Evolutionary conservation across 2,797 vertebrate species (phyloP), one percentile per base, ranked within the genome.

Genomic region (Danionella dracula): DNA sequence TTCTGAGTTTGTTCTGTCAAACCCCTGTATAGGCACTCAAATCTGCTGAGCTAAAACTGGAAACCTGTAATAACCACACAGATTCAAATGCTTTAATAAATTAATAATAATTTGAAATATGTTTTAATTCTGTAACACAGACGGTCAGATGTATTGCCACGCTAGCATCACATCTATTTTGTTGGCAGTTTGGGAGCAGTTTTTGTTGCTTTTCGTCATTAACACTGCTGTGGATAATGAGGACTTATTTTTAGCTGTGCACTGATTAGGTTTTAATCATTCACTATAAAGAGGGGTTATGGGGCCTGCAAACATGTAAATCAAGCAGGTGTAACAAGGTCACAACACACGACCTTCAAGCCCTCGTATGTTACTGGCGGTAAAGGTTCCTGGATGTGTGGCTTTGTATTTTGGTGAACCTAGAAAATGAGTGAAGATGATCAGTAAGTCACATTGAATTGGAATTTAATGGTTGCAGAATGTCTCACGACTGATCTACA

Each of bases 121-220:
- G 41, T 51, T 71, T 59, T 76, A 79, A 72, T 78, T 60, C 59
- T 48, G 27, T 53, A 70, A 74, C 21, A 19, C 42, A 71, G 67
- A 66, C 62, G 61, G 50, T 74, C 61, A 70, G 72, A 71, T 66
- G 53, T 71, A 66, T 76, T 12, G 37, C 45, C n/a, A 10, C 41
- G 7, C 45, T 42, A 55, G 53, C 32, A 45, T 34, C 27, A 41
- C 76, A 89, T 90, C 83, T 76, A 78, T 89, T 87, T 86, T 85
- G 83, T 86, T 87, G 88, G 86, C 87, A 88, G 84, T 86, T 88
- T 83, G 82, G 82, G 85, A 87, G 82, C 84, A 84, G 34, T 48
- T 53, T 71, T 71, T 54, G 40, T 49, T 66, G 68, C 79, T 66
- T 80, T 71, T 80, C 77, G 81, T 86, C 83, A 83, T 90, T 88